These are phyloP conservation scores for Rhynchophorus ferrugineus DNA, from an alignment of 1,140 invertebrate genomes.

Conservation along the genomic window DNA sequence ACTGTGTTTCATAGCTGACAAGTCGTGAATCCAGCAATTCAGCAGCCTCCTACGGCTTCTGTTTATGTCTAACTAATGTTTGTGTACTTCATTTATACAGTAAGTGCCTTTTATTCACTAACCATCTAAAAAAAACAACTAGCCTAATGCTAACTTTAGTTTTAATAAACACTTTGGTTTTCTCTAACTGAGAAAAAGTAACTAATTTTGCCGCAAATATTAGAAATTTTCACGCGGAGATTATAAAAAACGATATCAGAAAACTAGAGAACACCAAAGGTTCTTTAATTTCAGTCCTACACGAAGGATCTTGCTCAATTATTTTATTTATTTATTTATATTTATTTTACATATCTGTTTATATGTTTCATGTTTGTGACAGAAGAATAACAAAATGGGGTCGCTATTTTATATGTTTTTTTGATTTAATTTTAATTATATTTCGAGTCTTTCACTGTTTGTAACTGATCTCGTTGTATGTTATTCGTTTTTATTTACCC, in stretches of 20 bases:
- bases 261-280: no score
- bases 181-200: no score
- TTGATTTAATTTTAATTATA: no score
- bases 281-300: not conserved
- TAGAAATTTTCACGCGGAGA: no score
- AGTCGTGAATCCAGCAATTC: no score
- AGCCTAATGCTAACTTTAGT: slow-evolving; percentile 6
- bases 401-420: no score
- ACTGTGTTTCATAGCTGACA: slow-evolving; percentile 26
- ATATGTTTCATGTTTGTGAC: not conserved
- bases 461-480: no score
- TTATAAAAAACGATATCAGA: no score
- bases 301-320: slow-evolving; percentile 1
- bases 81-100: slow-evolving; percentile 38
- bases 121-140: slow-evolving; percentile 19
- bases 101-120: slow-evolving; percentile 37
- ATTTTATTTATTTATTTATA: not conserved
- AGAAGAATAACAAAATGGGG: not conserved
- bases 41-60: slow-evolving; percentile 35
- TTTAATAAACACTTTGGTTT: not conserved
- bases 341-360: not conserved
- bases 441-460: no score
- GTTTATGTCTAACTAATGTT: slow-evolving; percentile 40
- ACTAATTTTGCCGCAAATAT: no score
- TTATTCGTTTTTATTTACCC: no score